Percentiles rank a stretch among this genome's conserved stretches.
These are phyloP conservation scores for Ornithorhynchus anatinus DNA, from an alignment of 2,113 vertebrate species.

Conservation along the genomic window DNA sequence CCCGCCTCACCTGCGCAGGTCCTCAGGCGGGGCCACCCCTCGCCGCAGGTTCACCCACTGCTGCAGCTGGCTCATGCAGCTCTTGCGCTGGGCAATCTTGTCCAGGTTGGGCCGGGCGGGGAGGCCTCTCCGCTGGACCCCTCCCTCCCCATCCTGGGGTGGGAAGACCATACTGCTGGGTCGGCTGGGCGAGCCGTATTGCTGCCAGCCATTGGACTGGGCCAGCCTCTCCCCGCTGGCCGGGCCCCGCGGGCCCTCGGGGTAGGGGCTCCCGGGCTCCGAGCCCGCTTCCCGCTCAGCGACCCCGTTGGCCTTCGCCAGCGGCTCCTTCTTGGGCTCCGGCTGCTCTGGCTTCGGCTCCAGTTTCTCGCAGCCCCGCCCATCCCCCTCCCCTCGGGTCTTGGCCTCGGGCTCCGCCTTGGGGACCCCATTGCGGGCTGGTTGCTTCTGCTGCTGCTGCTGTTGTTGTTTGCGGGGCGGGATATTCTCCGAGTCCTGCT, in stretches of 20 bases:
- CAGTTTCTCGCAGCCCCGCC: constrained; percentile 70
- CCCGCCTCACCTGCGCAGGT: constrained; percentile 82
- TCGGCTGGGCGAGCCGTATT: constrained; percentile 62
- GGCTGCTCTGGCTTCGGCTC: constrained; percentile 63
- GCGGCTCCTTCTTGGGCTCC: constrained; percentile 65
- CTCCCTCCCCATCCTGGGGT: constrained; percentile 64
- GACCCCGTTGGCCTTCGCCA: constrained; percentile 70
- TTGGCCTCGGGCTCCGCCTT: constrained; percentile 67
- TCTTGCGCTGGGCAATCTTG: constrained; percentile 91
- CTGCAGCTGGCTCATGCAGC: constrained; percentile 94
- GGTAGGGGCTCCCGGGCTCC: constrained; percentile 68
- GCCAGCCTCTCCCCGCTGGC: constrained; percentile 46
- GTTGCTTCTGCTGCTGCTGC: constrained; percentile 58
- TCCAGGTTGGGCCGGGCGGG: constrained; percentile 81
- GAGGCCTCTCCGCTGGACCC: constrained; percentile 72
- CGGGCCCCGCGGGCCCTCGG: constrained; percentile 48
- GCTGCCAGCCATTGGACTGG: constrained; percentile 82
- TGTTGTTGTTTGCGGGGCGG: constrained; percentile 66
- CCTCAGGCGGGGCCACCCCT: constrained; percentile 73
- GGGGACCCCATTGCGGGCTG: constrained; percentile 61
- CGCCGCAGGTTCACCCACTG: constrained; percentile 94
- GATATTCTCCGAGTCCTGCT: constrained; percentile 73
- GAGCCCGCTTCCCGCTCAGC: constrained; percentile 55
- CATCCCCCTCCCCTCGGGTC: constrained; percentile 71
- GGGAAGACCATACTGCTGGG: constrained; percentile 63